phyloP scores from a whole-genome alignment of 2,888 invertebrate genomes.

The Halictus ligatus region DNA sequence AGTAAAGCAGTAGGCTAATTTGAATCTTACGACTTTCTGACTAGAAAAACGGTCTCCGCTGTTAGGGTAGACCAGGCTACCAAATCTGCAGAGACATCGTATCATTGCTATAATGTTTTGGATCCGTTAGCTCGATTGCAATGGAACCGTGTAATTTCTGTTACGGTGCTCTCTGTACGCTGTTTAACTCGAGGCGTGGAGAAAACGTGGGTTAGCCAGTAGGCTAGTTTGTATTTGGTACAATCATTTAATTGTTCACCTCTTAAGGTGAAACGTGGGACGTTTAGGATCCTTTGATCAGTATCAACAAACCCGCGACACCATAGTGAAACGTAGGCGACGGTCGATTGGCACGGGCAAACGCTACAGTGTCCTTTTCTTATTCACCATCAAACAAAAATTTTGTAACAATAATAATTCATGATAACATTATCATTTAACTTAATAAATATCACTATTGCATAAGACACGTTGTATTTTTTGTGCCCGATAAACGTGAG shows the following conservation, averaged over 20 bases:
- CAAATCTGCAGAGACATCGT: not conserved
- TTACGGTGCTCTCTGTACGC: not conserved
- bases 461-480: conserved; percentile 64
- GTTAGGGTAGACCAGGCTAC: not conserved
- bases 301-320: not conserved
- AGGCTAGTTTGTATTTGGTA: not conserved
- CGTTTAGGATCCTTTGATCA: not conserved
- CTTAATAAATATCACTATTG: conserved; percentile 72
- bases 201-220: not conserved
- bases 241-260: not conserved
- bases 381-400: conserved; percentile 62
- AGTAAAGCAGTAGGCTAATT: not conserved
- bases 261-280: not conserved
- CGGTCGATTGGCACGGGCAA: conserved; percentile 1
- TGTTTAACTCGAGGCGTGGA: not conserved
- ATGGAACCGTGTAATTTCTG: not conserved
- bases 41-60: not conserved
- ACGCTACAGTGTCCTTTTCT: conserved; percentile 54
- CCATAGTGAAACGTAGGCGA: conserved; percentile 5
- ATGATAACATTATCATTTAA: conserved; percentile 70
- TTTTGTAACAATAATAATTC: conserved; percentile 68
- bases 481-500: conserved; percentile 56
- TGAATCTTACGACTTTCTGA: not conserved
- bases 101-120: not conserved
- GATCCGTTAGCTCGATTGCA: not conserved